Conservation (phyloP, 2,888 invertebrate species). For the Bombyx huttoni region DNA sequence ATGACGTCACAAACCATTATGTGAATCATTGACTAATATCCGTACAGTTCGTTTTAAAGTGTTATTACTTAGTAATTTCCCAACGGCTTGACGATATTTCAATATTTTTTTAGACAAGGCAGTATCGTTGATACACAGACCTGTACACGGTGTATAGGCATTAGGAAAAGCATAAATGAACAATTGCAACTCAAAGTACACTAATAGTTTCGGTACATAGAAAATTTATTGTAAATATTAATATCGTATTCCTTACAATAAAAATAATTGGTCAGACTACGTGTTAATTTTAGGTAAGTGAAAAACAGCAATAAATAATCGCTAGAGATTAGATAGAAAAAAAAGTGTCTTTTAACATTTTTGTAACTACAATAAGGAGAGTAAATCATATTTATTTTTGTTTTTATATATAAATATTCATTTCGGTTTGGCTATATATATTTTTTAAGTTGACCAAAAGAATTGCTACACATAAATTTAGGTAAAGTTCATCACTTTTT, state of each 20-base stretch:
- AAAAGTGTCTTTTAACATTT: neutral
- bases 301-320: conserved; percentile 8
- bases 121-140: too few relatives aligned
- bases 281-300: neutral
- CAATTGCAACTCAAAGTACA: neutral
- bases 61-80: too few relatives aligned
- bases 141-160: too few relatives aligned
- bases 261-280: neutral
- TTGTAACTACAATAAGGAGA: neutral
- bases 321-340: conserved; percentile 8
- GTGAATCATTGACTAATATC: too few relatives aligned
- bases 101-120: too few relatives aligned
- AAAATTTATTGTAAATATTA: neutral
- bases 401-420: conserved; percentile 6
- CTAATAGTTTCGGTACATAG: neutral
- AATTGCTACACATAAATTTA: too few relatives aligned
- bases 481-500: too few relatives aligned
- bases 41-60: too few relatives aligned
- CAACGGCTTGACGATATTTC: too few relatives aligned
- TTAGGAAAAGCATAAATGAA: neutral
- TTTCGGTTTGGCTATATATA: neutral
- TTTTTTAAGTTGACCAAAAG: too few relatives aligned
- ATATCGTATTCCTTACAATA: neutral
- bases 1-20: too few relatives aligned
- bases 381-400: neutral